Percentiles rank a stretch among this genome's conserved stretches.
phyloP scores from a whole-genome alignment of 2,888 invertebrate genomes.

The Xestia ashworthii region DNA sequence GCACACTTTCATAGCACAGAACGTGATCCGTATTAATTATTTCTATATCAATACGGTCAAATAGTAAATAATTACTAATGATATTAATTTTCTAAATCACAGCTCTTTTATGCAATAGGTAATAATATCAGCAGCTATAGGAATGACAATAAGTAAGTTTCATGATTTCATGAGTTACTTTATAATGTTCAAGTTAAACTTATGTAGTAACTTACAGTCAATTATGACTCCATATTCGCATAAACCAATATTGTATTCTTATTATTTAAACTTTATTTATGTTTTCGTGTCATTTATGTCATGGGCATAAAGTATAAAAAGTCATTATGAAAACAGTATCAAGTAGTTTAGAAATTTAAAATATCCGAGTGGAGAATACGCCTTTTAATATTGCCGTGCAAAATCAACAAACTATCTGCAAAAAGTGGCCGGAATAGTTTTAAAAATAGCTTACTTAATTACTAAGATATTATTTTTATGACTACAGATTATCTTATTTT shows the following conservation, averaged over 20 bases:
- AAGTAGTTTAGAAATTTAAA: background rate
- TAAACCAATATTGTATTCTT: background rate
- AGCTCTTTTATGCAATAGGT: background rate
- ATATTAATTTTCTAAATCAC: background rate
- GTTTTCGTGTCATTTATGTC: background rate
- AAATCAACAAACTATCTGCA: slow-evolving; percentile 18
- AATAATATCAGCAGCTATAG: background rate
- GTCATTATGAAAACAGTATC: background rate
- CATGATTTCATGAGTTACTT: background rate
- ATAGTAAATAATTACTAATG: slow-evolving; percentile 11
- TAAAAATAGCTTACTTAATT: background rate
- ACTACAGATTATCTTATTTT: background rate
- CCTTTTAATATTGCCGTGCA: slow-evolving; percentile 12
- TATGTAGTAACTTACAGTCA: no score
- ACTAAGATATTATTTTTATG: background rate
- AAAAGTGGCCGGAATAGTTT: slow-evolving; percentile 24
- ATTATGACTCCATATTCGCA: background rate
- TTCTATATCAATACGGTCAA: slow-evolving; percentile 44
- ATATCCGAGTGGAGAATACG: slow-evolving; percentile 8
- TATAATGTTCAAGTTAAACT: background rate
- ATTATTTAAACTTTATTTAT: background rate
- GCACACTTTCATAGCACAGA: slow-evolving; percentile 42
- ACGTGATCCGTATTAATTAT: slow-evolving; percentile 60
- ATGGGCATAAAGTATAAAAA: background rate
- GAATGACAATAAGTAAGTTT: background rate